These are phyloP conservation scores for Serranus cabrilla DNA, from an alignment of 2,797 vertebrate genomes.

Conservation along the genomic window DNA sequence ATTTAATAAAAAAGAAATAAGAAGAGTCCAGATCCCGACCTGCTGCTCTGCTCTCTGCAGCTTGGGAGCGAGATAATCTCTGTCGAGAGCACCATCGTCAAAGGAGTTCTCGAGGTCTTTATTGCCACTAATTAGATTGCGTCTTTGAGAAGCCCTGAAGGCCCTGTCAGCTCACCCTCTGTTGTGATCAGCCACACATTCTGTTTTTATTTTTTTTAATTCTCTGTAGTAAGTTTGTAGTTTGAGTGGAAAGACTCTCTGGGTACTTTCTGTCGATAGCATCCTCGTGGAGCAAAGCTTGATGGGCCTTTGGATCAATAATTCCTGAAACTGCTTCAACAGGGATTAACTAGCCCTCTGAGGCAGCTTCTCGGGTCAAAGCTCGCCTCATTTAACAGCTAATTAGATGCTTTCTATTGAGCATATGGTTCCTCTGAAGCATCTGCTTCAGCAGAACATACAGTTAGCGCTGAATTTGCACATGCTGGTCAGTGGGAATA, in stretches of 20 bases:
- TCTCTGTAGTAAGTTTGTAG: constrained; percentile 41
- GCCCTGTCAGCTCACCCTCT: constrained; percentile 32
- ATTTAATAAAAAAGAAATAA: too few relatives aligned
- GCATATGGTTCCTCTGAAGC: constrained; percentile 68
- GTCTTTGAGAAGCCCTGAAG: constrained; percentile 42
- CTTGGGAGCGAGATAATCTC: constrained; percentile 51
- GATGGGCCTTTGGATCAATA: constrained; percentile 78
- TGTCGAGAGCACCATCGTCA: constrained; percentile 41
- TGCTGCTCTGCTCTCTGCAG: constrained; percentile 23
- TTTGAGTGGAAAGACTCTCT: constrained; percentile 49
- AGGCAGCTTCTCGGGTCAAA: constrained; percentile 70
- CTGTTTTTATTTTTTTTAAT: constrained; percentile 16
- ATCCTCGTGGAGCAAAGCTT: constrained; percentile 68
- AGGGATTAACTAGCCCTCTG: constrained; percentile 77
- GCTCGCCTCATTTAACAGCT: constrained; percentile 77
- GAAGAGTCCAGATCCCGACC: constrained; percentile 26
- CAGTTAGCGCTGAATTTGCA: constrained; percentile 60
- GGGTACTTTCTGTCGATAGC: constrained; percentile 67
- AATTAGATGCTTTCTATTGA: constrained; percentile 81
- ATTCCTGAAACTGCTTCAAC: constrained; percentile 77
- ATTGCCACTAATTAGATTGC: constrained; percentile 58
- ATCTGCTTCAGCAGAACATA: constrained; percentile 67
- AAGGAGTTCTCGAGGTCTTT: constrained; percentile 50
- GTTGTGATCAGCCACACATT: constrained; percentile 39
- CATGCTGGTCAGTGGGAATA: constrained; percentile 47